These are phyloP conservation scores for Misgurnus mizolepis DNA, from an alignment of 2,113 vertebrate species.

Conservation along the genomic window DNA sequence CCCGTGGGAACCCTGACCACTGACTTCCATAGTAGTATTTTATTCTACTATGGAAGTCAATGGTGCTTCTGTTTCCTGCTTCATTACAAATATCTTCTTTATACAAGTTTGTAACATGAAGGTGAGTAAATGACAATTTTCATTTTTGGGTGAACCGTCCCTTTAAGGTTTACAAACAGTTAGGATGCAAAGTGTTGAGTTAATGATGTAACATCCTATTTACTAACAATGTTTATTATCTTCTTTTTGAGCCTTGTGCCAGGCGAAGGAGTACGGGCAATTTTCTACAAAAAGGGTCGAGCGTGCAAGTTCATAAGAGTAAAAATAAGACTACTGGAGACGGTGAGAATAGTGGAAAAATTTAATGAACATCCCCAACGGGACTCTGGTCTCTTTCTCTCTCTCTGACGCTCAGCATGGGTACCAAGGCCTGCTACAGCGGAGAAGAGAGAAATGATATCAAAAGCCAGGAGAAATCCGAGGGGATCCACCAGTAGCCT, in stretches of 20 bases:
- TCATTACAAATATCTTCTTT: too few relatives aligned
- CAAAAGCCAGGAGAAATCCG: constrained; percentile 71
- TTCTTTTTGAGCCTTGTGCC: constrained; percentile 51
- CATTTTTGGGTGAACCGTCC: too few relatives aligned
- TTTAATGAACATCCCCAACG: constrained; percentile 74
- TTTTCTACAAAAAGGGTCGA: constrained; percentile 31
- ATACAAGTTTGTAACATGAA: too few relatives aligned
- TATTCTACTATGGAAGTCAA: too few relatives aligned
- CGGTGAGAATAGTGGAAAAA: constrained; percentile 60
- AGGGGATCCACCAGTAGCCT: constrained; percentile 71
- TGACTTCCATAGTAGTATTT: too few relatives aligned
- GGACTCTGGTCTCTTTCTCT: constrained; percentile 53
- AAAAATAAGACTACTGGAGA: constrained; percentile 63
- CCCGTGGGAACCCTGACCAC: too few relatives aligned
- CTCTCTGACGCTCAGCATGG: constrained; percentile 41
- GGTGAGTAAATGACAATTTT: too few relatives aligned
- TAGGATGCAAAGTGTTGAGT: background rate
- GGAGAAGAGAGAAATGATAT: constrained; percentile 58
- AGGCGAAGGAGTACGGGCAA: constrained; percentile 50
- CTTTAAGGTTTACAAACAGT: too few relatives aligned
- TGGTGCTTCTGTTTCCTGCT: too few relatives aligned
- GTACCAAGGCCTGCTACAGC: constrained; percentile 65
- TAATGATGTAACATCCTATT: background rate
- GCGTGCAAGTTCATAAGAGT: constrained; percentile 59
- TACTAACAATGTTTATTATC: constrained; percentile 47